Base-by-base conservation (phyloP, 1,140 invertebrate species). In the Brachionus sp. region DNA sequence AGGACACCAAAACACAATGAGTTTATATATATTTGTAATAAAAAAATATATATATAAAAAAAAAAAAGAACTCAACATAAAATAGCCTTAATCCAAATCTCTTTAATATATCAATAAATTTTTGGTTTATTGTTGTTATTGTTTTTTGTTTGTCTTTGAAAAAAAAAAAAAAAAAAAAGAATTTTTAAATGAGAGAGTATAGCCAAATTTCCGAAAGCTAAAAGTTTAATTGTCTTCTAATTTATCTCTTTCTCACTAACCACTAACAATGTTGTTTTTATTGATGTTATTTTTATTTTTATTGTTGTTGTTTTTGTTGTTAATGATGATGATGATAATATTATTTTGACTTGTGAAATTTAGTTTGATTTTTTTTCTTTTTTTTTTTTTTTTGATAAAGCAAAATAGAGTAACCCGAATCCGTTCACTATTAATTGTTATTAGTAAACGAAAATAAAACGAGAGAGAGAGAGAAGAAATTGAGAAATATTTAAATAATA, bases 31-130 rank as follows among this genome's bases (percentile, higher is more conserved):
- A 33, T 29, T 29, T 29, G 29, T 29, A 29, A 29, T 29, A 29
- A 29, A 29, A 29, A 29, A 29, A 29, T 2, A 29, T 2, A 29
- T 2, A 29, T 2, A 29, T 2, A 3, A 29, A 33, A 66, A 66
- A 35, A 29, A 29, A 33, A 66, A 66, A 66, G 33, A 23, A 33
- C 33, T 66, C 33, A n/a, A 33, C 64, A 66, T 6, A 66, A 57
- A 66, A 66, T 66, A 66, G 64, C 64, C 64, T n/a, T 66, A 66
- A 66, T 66, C 64, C 33, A 66, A 66, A 66, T 66, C 64, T 37
- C 64, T 66, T 37, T 37, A 9, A 29, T 33, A 13, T 66, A 29
- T 66, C 64, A 33, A 29, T 66, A 66, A 33, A 66, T 35, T 33
- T 33, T 33, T 25, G 12, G 12, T 23, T n/a, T 10, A 13, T 33